Conservation (phyloP, 2,888 invertebrate species). For the Abscondita cerata region DNA sequence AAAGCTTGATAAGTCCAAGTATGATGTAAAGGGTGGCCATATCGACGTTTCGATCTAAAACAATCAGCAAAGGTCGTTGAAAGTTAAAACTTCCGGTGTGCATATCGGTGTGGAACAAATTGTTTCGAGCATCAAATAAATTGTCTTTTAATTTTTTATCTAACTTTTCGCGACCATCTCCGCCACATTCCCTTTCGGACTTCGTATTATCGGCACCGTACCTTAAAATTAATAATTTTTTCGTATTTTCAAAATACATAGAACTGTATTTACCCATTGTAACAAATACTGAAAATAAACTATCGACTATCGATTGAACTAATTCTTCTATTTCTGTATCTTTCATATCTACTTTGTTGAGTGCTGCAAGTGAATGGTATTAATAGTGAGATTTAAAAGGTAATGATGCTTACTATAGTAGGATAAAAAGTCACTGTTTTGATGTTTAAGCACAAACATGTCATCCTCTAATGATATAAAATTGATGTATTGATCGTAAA, state of each 20-base stretch:
- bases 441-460: constrained; percentile 92
- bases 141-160: constrained; percentile 97
- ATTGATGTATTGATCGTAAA: constrained; percentile 98
- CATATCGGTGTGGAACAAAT: constrained; percentile 89
- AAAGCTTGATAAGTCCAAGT: constrained; percentile 99
- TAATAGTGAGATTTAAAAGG: neutral
- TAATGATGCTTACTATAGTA: constrained; percentile 79
- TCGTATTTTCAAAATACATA: no score
- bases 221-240: constrained; percentile 59
- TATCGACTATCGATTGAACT: constrained; percentile 94
- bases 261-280: constrained; percentile 82
- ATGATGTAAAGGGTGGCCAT: constrained; percentile 98
- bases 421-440: constrained; percentile 88
- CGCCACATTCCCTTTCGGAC: constrained; percentile 95
- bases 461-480: constrained; percentile 98
- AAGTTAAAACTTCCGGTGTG: constrained; percentile 82
- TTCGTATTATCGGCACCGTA: constrained; percentile 87
- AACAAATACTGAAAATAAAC: constrained; percentile 96
- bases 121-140: constrained; percentile 94
- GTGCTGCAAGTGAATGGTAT: constrained; percentile 66
- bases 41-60: constrained; percentile 93
- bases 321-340: constrained; percentile 95
- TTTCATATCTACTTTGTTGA: constrained; percentile 92
- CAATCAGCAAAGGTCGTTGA: constrained; percentile 89
- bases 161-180: constrained; percentile 98